phyloP scores from a whole-genome alignment of 2,113 vertebrate species.

The Elgaria multicarinata region DNA sequence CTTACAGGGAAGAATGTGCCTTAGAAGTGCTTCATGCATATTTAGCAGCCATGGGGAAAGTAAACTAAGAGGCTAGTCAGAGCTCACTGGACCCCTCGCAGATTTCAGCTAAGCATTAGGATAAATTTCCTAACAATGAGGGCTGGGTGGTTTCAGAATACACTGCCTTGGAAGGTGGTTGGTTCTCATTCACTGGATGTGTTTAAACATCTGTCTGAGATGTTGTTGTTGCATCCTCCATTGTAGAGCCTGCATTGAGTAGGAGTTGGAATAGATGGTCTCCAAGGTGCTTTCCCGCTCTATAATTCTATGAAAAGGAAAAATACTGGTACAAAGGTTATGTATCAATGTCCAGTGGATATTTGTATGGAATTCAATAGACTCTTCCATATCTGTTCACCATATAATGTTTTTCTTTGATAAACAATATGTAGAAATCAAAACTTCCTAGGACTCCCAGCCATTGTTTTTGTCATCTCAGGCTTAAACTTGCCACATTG shows the following conservation, averaged over 20 bases:
- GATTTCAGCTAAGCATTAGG: no score
- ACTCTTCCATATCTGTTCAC: background rate
- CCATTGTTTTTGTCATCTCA: background rate
- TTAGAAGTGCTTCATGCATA: background rate
- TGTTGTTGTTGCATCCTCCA: no score
- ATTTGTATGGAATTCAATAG: background rate
- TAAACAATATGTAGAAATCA: background rate
- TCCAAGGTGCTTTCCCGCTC: no score
- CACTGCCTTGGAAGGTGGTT: no score
- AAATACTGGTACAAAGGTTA: conserved; percentile 47
- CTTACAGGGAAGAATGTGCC: conserved; percentile 12
- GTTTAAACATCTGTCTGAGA: no score
- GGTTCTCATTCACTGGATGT: no score
- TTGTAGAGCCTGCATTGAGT: no score
- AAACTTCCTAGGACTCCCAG: background rate
- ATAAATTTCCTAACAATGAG: no score
- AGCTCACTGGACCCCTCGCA: background rate
- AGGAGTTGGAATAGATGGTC: no score
- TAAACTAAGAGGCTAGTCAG: background rate
- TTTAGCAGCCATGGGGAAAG: conserved; percentile 8
- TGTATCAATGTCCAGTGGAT: conserved; percentile 49
- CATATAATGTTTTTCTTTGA: background rate
- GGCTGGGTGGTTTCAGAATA: no score
- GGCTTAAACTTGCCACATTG: background rate
- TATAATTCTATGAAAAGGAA: conserved; percentile 9